Percentiles rank a stretch among this genome's conserved stretches.
Conservation (phyloP, 2,113 vertebrate genomes). For the Cyanoderma ruficeps region DNA sequence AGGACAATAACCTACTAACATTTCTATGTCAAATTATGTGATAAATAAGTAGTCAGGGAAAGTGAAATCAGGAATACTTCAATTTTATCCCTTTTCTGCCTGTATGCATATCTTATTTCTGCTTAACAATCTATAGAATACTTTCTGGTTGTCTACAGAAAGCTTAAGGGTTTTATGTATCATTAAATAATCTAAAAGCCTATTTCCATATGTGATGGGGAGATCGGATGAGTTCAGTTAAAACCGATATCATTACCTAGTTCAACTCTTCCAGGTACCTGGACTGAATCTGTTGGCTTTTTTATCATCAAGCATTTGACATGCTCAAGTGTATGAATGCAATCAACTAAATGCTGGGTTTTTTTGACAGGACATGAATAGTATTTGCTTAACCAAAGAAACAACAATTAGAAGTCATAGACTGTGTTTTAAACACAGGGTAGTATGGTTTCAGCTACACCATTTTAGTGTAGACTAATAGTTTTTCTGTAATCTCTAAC, state of each 20-base stretch:
- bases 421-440: background rate
- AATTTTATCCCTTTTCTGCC: background rate
- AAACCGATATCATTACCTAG: background rate
- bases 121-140: background rate
- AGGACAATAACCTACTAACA: background rate
- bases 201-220: background rate
- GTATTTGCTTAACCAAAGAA: background rate
- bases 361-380: background rate
- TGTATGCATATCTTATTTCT: background rate
- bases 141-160: background rate
- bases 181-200: background rate
- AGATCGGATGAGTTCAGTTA: background rate
- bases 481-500: background rate
- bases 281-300: background rate
- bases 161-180: background rate
- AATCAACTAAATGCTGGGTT: background rate
- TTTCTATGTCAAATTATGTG: background rate
- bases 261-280: background rate
- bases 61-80: background rate
- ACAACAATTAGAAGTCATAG: background rate
- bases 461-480: background rate
- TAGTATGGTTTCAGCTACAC: background rate
- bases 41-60: slow-evolving; percentile 21
- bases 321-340: background rate
- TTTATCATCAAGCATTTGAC: background rate